A percentile compares a stretch with the other conserved stretches of the same genome.
phyloP scores from a whole-genome alignment of 2,888 invertebrate species.

The Sipunculus nudus region DNA sequence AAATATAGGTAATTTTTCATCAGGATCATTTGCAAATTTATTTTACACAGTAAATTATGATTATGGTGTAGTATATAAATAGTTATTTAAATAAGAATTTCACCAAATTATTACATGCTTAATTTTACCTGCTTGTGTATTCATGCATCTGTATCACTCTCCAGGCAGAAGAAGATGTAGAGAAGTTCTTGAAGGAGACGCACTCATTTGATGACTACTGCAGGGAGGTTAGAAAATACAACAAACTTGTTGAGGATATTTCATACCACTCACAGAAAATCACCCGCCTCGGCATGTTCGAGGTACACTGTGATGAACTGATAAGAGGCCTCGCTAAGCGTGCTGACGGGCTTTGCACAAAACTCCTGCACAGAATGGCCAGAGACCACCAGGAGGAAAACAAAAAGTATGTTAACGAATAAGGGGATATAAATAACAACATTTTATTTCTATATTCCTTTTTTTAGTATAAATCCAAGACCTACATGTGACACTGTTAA shows the following conservation, averaged over 20 bases:
- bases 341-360: constrained; percentile 76
- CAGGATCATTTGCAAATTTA: too few relatives aligned
- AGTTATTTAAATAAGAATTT: too few relatives aligned
- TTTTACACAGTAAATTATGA: too few relatives aligned
- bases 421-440: constrained; percentile 1
- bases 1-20: too few relatives aligned
- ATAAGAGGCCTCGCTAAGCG: constrained; percentile 77
- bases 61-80: too few relatives aligned
- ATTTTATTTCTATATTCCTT: too few relatives aligned
- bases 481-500: too few relatives aligned
- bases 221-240: constrained; percentile 68
- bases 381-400: constrained; percentile 82
- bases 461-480: too few relatives aligned
- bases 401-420: constrained; percentile 74
- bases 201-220: constrained; percentile 68
- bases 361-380: constrained; percentile 79
- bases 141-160: too few relatives aligned
- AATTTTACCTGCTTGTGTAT: too few relatives aligned
- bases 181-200: constrained; percentile 74
- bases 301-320: constrained; percentile 82
- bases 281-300: constrained; percentile 82
- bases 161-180: constrained; percentile 74
- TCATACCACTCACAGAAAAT: constrained; percentile 64
- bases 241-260: constrained; percentile 69
- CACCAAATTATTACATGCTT: too few relatives aligned